These are phyloP conservation scores for Andrena praecox DNA, from an alignment of 2,888 invertebrate genomes.

Conservation along the genomic window DNA sequence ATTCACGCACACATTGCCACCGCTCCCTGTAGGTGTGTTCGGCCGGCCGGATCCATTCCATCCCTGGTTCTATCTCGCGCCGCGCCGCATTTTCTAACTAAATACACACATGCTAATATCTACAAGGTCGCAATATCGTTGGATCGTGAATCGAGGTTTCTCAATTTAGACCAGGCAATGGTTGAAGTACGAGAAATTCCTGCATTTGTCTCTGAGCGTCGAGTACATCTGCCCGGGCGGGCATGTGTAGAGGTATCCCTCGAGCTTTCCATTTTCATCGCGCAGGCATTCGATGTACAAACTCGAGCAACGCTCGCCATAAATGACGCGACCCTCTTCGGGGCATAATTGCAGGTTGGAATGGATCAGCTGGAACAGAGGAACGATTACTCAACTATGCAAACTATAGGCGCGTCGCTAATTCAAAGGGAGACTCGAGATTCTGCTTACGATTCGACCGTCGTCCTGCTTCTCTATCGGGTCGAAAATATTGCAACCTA, in stretches of 20 bases:
- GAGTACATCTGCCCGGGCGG: conserved; percentile 90
- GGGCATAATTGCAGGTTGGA: conserved; percentile 87
- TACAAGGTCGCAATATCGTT: no score
- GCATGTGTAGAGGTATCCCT: conserved; percentile 90
- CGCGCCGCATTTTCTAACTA: no score
- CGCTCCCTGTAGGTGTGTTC: no score
- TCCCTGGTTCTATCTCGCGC: no score
- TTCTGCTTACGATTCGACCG: not conserved
- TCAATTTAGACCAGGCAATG: conserved; percentile 84
- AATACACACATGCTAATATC: no score
- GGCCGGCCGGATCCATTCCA: no score
- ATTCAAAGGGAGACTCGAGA: not conserved
- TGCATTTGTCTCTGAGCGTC: conserved; percentile 90
- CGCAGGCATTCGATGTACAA: conserved; percentile 89
- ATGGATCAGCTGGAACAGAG: conserved; percentile 87
- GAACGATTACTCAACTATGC: no score
- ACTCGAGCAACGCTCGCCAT: conserved; percentile 89
- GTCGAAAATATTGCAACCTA: not conserved
- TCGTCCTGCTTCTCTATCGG: not conserved
- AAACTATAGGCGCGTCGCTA: not conserved
- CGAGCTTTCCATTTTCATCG: conserved; percentile 85
- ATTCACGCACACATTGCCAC: no score
- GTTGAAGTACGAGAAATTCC: conserved; percentile 86
- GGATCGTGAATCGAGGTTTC: no score
- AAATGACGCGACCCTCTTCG: conserved; percentile 88